Evolutionary conservation across 2,888 invertebrate genomes (phyloP).

Genomic region (Parnassius apollo): DNA sequence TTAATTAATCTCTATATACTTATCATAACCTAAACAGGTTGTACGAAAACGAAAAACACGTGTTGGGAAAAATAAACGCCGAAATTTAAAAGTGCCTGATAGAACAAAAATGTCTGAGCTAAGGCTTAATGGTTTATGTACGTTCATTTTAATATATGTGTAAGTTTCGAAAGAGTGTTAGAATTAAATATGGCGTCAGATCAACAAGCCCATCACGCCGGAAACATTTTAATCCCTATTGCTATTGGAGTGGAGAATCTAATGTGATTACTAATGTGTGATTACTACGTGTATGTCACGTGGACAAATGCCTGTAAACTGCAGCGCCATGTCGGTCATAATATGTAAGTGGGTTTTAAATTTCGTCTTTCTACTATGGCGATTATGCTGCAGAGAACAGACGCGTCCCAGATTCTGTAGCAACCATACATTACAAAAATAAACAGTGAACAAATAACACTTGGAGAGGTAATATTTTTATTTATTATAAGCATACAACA

Average conservation of each 20-base stretch:
- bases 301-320: conserved; percentile 13
- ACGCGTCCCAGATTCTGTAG: conserved; percentile 20
- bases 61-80: too few species aligned
- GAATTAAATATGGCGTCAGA: conserved; percentile 17
- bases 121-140: too few species aligned
- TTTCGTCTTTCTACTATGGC: background rate
- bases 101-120: background rate
- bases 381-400: conserved; percentile 18
- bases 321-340: background rate
- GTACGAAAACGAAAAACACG: background rate
- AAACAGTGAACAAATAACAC: background rate
- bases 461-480: background rate
- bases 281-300: conserved; percentile 51
- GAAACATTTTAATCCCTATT: conserved; percentile 39
- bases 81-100: background rate
- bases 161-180: background rate
- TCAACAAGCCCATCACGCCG: conserved; percentile 30
- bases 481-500: background rate
- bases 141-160: too few species aligned
- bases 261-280: conserved; percentile 59
- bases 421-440: conserved; percentile 9
- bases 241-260: conserved; percentile 63
- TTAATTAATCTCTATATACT: conserved; percentile 3
- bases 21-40: conserved; percentile 11
- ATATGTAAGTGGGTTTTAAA: background rate